These are phyloP conservation scores for Thera britannica DNA, from an alignment of 2,888 invertebrate genomes.

Conservation along the genomic window DNA sequence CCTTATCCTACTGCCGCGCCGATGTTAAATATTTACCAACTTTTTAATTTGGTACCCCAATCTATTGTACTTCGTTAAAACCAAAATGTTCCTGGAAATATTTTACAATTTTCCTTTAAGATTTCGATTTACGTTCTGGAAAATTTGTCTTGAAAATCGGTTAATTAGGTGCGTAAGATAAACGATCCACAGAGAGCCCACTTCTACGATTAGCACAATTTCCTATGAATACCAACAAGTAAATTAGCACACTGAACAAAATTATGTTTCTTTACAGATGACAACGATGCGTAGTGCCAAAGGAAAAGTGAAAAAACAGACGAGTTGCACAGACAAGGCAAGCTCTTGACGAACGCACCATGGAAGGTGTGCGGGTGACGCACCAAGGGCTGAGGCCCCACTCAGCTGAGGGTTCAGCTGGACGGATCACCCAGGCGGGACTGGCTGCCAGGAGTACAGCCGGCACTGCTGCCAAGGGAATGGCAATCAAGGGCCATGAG, in stretches of 20 bases:
- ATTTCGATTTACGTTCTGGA: not conserved
- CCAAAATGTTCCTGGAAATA: not conserved
- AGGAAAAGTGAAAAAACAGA: constrained; percentile 53
- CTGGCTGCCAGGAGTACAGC: constrained; percentile 94
- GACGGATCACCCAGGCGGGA: constrained; percentile 89
- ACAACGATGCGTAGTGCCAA: constrained; percentile 60
- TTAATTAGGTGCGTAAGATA: not conserved
- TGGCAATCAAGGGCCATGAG: constrained; percentile 97
- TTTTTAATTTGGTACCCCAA: not conserved
- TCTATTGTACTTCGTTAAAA: not conserved
- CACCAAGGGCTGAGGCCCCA: constrained; percentile 85
- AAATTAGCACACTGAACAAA: no score
- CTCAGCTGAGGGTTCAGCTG: constrained; percentile 85
- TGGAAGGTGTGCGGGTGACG: constrained; percentile 84
- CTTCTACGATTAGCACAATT: no score
- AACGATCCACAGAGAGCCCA: not conserved
- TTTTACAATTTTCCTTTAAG: not conserved
- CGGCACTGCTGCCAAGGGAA: constrained; percentile 97
- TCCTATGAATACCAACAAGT: no score
- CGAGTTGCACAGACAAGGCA: constrained; percentile 29
- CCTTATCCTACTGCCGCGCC: not conserved
- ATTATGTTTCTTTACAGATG: constrained; percentile 56
- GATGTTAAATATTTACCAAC: not conserved
- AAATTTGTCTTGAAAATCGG: not conserved
- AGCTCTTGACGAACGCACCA: constrained; percentile 53